Evolutionary conservation across 1,140 invertebrate genomes (phyloP), one percentile per base, ranked within the genome.

Genomic region (Ceratina japonica): DNA sequence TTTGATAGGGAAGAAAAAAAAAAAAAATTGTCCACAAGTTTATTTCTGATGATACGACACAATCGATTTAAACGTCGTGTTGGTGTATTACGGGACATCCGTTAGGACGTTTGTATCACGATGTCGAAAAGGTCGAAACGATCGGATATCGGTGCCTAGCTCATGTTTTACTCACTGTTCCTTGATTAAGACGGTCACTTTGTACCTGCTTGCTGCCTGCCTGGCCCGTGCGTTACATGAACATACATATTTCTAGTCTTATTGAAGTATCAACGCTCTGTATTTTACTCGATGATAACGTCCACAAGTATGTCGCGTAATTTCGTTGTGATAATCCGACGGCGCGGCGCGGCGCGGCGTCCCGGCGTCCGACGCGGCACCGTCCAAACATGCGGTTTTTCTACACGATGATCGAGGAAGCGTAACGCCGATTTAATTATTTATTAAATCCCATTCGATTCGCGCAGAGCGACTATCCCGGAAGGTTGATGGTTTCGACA

Each of bases 81-180:
- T 78, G 75, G 56, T 78, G 59, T 72, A 54, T 22, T 31, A 54
- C 75, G 75, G 52, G 75, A 63, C 69, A 78, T 78, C 75, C 75
- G 27, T 68, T 78, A 78, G 69, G 59, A 78, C 75, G 59, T 78
- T 78, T 79, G 83, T 76, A 83, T 84, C 80, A 76, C 77, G 84
- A 86, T 88, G 87, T 88, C 87, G 87, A 88, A 88, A 87, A 72
- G 81, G 85, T 86, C 85, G 85, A 86, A 86, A 86, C 85, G 84
- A 86, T 86, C 85, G 81, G 84, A 69, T 83, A 78, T 78, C 75
- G 84, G 74, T 86, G 83, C 76, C 80, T 73, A 82, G 77, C 76
- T 81, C 81, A 79, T 63, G 37, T 78, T 86, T 61, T 75, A 84
- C 76, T 79, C 74, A 79, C 71, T 86, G 84, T 86, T 86, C 85